These are phyloP conservation scores for Ctenodactylus gundi DNA, from an alignment of 2,113 vertebrate species.

Conservation along the genomic window DNA sequence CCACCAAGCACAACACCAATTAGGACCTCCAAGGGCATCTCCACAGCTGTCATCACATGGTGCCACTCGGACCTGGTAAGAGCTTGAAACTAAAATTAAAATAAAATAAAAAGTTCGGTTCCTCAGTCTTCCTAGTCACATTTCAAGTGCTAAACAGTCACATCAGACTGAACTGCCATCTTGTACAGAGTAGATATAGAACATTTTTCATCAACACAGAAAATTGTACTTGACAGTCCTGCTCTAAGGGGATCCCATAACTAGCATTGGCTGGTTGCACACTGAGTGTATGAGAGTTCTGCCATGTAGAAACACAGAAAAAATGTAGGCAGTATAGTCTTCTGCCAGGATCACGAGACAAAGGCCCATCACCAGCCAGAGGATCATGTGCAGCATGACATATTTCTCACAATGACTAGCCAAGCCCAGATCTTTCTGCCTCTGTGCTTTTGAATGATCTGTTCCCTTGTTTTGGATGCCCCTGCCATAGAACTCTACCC, in stretches of 20 bases:
- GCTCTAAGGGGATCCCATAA: not conserved
- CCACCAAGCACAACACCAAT: not conserved
- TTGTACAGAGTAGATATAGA: not conserved
- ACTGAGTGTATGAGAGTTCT: not conserved
- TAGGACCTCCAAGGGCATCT: not conserved
- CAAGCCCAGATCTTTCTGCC: not conserved
- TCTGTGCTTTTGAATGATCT: not conserved
- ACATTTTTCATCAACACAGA: not conserved
- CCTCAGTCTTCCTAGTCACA: not conserved
- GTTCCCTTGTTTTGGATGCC: not conserved
- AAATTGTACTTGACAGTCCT: not conserved
- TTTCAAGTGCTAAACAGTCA: not conserved
- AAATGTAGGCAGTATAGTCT: not conserved
- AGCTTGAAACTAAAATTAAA: not conserved
- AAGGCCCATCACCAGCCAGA: not conserved
- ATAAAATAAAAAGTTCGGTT: not conserved
- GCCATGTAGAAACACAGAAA: not conserved
- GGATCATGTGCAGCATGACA: not conserved
- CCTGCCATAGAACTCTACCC: not conserved
- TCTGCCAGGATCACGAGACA: not conserved
- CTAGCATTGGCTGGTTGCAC: not conserved
- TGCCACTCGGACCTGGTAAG: not conserved
- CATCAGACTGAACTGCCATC: too few species aligned
- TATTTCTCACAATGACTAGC: not conserved
- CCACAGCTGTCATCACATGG: not conserved